Evolutionary conservation across 2,888 invertebrate species (phyloP), one percentile per base, ranked within the genome.

Genomic region (Unio delphinus): DNA sequence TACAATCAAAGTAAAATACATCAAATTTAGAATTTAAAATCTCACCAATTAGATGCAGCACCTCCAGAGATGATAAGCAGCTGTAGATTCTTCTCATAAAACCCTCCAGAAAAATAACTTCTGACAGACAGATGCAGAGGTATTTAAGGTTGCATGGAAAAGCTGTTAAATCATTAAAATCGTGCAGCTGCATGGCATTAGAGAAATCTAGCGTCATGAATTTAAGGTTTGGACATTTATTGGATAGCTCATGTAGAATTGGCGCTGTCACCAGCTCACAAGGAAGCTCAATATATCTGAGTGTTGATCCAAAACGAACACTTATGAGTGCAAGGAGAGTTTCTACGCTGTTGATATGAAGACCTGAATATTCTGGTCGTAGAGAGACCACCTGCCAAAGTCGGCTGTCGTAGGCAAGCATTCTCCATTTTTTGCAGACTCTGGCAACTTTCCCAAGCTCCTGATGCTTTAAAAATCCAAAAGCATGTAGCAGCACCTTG

Each of bases 1-100:
- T 28, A 17, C 54, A 45, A 61, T 45, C 4, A 34, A 64, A 7
- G 18, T 34, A 34, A 57, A 34, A 26, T 8, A 17, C 34, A n/a
- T 45, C 20, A 55, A 26, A 18, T 45, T 45, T 34, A 34, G 3
- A 34, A 8, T 8, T 45, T 20, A 57, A 26, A 3, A 63, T 74
- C 85, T 85, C 79, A 95, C 96, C 99, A 87, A 99, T 96, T 68
- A 99, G 93, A 91, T 99, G 99, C 67, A 99, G 92, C 68, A 97
- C 95, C 92, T 99, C 98, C 70, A 99, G 91, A 6, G 99, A 99
- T 81, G 99, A 99, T 87, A 99, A 97, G 87, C 99, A 99, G 90
- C 99, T 99, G 91, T 99, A 99, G 78, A 99, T 99, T 91, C 99
- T 98, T 80, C 99, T 92, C 97, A 99, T 98, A 90, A 99, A 99